Percentiles rank a stretch among this genome's conserved stretches.
These are phyloP conservation scores for Heliothis virescens DNA, from an alignment of 1,140 invertebrate species.

Conservation along the genomic window DNA sequence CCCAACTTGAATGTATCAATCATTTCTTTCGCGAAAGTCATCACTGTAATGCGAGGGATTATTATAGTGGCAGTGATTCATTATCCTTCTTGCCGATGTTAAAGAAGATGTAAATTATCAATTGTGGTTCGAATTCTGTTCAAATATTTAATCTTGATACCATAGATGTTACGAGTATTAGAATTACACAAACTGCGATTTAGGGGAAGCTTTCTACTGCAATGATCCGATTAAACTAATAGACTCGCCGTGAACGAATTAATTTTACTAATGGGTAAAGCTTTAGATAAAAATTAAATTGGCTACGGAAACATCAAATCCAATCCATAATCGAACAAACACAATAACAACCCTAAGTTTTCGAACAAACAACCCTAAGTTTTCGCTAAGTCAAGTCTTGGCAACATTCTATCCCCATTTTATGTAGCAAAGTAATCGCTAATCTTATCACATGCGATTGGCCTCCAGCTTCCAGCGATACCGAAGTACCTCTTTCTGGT, in stretches of 20 bases:
- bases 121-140: no score
- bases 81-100: background rate
- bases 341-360: background rate
- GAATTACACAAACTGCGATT: no score
- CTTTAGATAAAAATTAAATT: no score
- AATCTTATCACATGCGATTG: slow-evolving; percentile 32
- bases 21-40: slow-evolving; percentile 1
- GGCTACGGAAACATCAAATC: no score
- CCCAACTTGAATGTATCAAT: slow-evolving; percentile 20
- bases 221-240: no score
- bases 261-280: no score
- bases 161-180: no score
- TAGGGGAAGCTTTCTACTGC: no score
- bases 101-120: no score
- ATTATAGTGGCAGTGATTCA: background rate
- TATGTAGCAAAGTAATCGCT: background rate
- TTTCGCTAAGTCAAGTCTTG: background rate
- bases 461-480: slow-evolving; percentile 15
- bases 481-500: background rate
- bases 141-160: no score
- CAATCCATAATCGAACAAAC: no score
- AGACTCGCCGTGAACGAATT: no score
- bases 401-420: background rate
- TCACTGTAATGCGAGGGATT: background rate
- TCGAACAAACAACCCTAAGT: background rate